Evolutionary conservation across 2,888 invertebrate genomes (phyloP).

Genomic region (Nymphalis c-album): DNA sequence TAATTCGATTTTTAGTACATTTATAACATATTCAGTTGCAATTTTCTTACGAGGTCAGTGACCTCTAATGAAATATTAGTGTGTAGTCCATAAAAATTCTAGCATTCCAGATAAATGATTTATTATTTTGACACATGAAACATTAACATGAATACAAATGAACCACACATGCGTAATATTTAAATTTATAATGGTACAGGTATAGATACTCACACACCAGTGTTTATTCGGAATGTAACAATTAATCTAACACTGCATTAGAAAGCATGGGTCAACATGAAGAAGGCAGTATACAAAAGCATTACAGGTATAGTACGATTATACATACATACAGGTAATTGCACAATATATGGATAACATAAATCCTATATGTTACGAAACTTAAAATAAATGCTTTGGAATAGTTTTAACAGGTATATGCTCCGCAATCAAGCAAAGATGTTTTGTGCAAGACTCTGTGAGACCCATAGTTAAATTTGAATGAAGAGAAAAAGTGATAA

Average conservation of each 20-base stretch:
- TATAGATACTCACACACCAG: conserved; percentile 4
- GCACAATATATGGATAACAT: conserved; percentile 12
- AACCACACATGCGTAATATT: conserved; percentile 23
- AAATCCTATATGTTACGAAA: conserved; percentile 3
- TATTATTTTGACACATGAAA: conserved; percentile 1
- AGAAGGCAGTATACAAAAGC: conserved; percentile 26
- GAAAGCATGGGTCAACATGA: conserved; percentile 20
- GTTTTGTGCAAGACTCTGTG: conserved; percentile 23
- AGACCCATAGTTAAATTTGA: conserved; percentile 21
- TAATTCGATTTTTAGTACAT: too few species aligned
- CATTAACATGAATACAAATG: conserved; percentile 11
- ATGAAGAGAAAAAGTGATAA: neutral
- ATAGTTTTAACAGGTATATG: neutral
- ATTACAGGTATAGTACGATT: conserved; percentile 4
- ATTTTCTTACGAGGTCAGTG: neutral
- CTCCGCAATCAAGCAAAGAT: conserved; percentile 5
- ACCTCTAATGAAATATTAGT: conserved; percentile 1
- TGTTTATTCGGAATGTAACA: neutral
- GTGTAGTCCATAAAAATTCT: neutral
- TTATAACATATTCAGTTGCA: neutral
- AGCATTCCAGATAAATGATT: neutral
- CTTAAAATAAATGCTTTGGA: conserved; percentile 6
- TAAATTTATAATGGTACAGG: conserved; percentile 3
- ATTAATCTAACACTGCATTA: conserved; percentile 24
- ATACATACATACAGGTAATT: too few species aligned